Conservation (phyloP, 2,888 invertebrate species). For the Drosophila melanocephala region DNA sequence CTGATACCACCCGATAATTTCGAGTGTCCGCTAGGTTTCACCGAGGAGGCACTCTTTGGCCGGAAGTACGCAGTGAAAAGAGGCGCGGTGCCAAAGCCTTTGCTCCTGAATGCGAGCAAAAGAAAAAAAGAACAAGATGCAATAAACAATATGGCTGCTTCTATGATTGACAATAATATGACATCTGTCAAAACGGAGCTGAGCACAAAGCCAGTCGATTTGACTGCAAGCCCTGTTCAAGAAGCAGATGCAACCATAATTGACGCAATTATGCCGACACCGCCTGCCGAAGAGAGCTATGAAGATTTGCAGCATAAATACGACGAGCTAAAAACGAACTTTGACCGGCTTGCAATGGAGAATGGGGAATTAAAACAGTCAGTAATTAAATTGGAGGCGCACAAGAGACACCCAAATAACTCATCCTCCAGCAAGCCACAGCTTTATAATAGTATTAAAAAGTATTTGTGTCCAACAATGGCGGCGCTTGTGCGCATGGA, state of each 20-base stretch:
- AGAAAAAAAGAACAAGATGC: slow-evolving; percentile 10
- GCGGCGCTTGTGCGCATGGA: slow-evolving; percentile 84
- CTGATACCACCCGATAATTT: slow-evolving; percentile 76
- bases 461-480: slow-evolving; percentile 84
- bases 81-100: slow-evolving; percentile 25
- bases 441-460: slow-evolving; percentile 84
- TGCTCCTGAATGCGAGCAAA: slow-evolving; percentile 20
- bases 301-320: slow-evolving; percentile 31
- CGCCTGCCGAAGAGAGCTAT: neutral
- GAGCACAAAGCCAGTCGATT: neutral
- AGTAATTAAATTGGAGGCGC: slow-evolving; percentile 25
- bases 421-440: slow-evolving; percentile 70
- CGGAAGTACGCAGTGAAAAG: slow-evolving; percentile 26
- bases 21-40: slow-evolving; percentile 63
- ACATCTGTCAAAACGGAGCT: neutral
- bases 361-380: slow-evolving; percentile 29
- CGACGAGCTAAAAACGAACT: slow-evolving; percentile 31
- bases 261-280: neutral
- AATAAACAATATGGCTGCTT: neutral
- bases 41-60: slow-evolving; percentile 28
- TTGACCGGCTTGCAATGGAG: slow-evolving; percentile 30
- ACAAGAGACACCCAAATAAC: slow-evolving; percentile 4
- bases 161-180: slow-evolving; percentile 7
- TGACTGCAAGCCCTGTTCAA: neutral
- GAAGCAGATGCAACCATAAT: neutral